Evolutionary conservation across 2,113 vertebrate genomes (phyloP).

Genomic region (Sarotherodon lohbergeri): DNA sequence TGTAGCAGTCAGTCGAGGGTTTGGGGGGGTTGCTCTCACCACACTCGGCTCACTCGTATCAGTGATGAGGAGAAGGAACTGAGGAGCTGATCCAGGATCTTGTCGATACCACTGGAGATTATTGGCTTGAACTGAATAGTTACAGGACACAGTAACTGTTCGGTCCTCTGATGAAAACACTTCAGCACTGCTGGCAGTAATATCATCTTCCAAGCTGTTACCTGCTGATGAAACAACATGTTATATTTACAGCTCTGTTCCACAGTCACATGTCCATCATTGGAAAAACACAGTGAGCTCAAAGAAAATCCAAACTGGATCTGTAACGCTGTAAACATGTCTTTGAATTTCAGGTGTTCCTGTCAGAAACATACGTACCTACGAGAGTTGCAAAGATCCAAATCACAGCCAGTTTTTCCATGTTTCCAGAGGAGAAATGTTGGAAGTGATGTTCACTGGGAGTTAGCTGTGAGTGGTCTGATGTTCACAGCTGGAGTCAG

Average conservation of each 20-base stretch:
- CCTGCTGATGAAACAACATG: not conserved
- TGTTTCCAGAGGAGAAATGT: not conserved
- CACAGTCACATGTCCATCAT: not conserved
- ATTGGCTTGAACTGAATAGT: rapidly evolving
- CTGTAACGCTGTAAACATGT: not conserved
- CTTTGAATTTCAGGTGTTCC: not conserved
- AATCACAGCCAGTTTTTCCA: not conserved
- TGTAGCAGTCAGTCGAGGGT: not conserved
- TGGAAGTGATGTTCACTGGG: no score
- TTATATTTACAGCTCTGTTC: not conserved
- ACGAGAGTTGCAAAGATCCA: not conserved
- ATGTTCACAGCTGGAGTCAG: no score
- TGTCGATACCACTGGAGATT: not conserved
- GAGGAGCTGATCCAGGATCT: not conserved
- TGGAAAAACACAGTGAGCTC: not conserved
- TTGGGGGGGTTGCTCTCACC: not conserved
- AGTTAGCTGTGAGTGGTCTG: no score
- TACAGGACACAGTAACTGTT: not conserved
- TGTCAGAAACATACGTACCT: not conserved
- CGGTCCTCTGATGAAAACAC: not conserved
- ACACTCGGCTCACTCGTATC: not conserved
- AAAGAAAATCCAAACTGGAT: not conserved
- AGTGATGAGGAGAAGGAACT: not conserved
- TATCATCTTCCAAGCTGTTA: not conserved
- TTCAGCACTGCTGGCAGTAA: not conserved